Conservation (phyloP, 2,113 vertebrate genomes). For the Oryzias curvinotus region DNA sequence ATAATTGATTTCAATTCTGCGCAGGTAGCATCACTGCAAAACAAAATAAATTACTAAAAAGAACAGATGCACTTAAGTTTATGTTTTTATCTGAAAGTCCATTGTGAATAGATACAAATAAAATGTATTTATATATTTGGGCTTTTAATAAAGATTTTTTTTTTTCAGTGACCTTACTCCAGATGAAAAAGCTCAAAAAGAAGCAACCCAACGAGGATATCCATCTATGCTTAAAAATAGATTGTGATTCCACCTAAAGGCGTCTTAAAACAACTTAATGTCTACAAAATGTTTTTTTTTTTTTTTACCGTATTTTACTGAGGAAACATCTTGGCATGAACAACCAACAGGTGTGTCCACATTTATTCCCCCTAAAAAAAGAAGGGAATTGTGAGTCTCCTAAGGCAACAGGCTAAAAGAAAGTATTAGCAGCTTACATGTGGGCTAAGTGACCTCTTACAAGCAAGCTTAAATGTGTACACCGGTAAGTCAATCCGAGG, state of each 20-base stretch:
- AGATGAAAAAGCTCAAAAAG: no score
- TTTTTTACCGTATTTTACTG: background rate
- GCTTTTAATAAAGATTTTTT: background rate
- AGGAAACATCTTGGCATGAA: background rate
- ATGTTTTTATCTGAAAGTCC: no score
- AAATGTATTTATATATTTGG: background rate
- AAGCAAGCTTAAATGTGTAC: background rate
- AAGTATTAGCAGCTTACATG: constrained; percentile 3
- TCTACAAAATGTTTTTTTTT: background rate
- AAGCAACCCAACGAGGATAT: no score
- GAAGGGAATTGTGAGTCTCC: constrained; percentile 5
- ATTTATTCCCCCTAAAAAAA: constrained; percentile 7
- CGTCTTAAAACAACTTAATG: background rate
- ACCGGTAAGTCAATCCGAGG: constrained; percentile 1
- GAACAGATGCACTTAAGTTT: no score
- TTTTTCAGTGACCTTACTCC: no score
- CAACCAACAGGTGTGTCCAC: background rate
- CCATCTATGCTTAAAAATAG: no score
- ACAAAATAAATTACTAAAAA: no score
- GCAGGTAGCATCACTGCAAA: no score
- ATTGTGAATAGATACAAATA: no score
- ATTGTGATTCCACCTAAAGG: background rate
- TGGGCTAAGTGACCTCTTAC: background rate
- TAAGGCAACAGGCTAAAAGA: constrained; percentile 5
- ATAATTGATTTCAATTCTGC: no score